phyloP scores from a whole-genome alignment of 2,888 invertebrate genomes.

The Drosophila merina region DNA sequence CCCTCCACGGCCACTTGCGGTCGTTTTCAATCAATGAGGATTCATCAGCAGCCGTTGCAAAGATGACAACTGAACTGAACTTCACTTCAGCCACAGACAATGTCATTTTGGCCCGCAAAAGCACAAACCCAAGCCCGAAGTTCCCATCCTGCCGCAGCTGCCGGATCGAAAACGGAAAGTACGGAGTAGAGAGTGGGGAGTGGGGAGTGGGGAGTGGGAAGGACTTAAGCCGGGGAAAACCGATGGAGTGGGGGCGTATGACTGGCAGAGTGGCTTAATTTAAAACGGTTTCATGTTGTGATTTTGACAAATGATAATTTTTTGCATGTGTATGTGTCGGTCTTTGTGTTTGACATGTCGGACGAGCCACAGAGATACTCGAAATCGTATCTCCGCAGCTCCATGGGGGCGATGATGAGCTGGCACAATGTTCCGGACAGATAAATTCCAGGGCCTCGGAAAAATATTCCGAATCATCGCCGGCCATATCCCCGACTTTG shows the following conservation, averaged over 20 bases:
- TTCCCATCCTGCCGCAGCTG: not conserved
- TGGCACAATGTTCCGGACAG: constrained; percentile 66
- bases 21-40: constrained; percentile 71
- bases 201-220: not conserved
- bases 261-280: constrained; percentile 71
- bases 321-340: constrained; percentile 53
- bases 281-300: constrained; percentile 78
- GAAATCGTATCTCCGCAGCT: constrained; percentile 38
- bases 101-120: constrained; percentile 57
- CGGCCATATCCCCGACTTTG: constrained; percentile 51
- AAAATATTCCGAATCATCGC: constrained; percentile 11
- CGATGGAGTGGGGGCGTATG: constrained; percentile 6
- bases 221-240: constrained; percentile 20
- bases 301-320: constrained; percentile 77
- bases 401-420: constrained; percentile 64
- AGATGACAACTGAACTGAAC: constrained; percentile 76
- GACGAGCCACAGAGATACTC: constrained; percentile 20
- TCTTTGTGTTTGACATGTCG: constrained; percentile 72
- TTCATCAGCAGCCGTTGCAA: constrained; percentile 62
- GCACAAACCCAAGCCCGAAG: constrained; percentile 33
- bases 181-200: not conserved
- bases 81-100: constrained; percentile 73
- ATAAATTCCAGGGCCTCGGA: constrained; percentile 50
- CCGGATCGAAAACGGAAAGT: constrained; percentile 3
- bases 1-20: constrained; percentile 20